Evolutionary conservation across 2,797 vertebrate genomes (phyloP), one percentile per base, ranked within the genome.

Genomic region (Danio albolineatus): DNA sequence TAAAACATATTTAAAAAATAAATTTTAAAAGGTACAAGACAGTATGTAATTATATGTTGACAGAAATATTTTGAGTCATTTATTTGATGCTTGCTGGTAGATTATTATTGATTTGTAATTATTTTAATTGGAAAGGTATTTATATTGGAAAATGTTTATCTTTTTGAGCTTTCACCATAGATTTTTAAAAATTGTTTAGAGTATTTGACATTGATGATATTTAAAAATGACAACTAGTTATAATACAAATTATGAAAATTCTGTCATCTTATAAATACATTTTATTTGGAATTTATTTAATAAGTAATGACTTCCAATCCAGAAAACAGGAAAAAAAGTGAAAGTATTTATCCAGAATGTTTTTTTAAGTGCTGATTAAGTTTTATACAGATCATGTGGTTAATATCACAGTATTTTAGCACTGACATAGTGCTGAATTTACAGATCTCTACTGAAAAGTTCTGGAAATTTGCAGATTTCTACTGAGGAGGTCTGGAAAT

Each of bases 401-500:
- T 54, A 53, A 64, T 4, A 36, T 44, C 51, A 65, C 61, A n/a
- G 66, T 36, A 44, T 76, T 66, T 66, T 17, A 9, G 49, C 41
- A n/a, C 3, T 43, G 19, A 28, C 4, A n/a, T 0, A 7, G 41
- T 46, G 61, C 49, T 36, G 74, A 65, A 38, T 65, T 14, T n/a
- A 39, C 73, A 75, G 5, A 61, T 39, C 17, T 7, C 16, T 5
- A 10, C 21, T 4, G 54, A 41, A 38, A 4, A 48, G 12, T 19
- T 46, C 21, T n/a, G 46, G 43, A 62, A 41, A 64, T 38, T 54
- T 28, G 28, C 28, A 28, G 28, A 28, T 28, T 3, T 28, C 3
- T 3, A 28, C 28, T 28, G 3, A 3, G 28, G 28, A 28, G 28
- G 28, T 28, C 28, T 28, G 28, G 3, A 28, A 28, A 28, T 28